Evolutionary conservation across 2,888 invertebrate genomes (phyloP).

Genomic region (Luffia ferchaultella): DNA sequence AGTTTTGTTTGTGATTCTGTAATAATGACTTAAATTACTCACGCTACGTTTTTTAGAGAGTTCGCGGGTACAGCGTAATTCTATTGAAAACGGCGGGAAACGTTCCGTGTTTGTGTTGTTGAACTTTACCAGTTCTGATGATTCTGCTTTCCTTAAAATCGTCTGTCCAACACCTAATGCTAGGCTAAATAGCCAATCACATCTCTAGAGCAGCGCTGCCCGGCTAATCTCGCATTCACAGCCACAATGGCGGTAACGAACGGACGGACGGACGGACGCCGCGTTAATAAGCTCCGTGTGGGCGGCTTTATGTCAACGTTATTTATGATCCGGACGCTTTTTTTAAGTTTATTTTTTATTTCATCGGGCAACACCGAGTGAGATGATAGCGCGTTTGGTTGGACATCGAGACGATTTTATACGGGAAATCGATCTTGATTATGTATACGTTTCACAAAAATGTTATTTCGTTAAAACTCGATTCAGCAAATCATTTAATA

Average conservation of each 20-base stretch:
- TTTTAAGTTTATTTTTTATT: conserved; percentile 21
- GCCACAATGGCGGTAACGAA: conserved; percentile 62
- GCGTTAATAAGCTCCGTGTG: conserved; percentile 57
- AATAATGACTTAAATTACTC: too few species aligned
- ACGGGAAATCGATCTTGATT: neutral
- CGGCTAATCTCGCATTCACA: conserved; percentile 60
- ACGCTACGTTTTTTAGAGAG: too few species aligned
- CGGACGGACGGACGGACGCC: conserved; percentile 52
- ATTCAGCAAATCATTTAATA: too few species aligned
- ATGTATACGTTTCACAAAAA: too few species aligned
- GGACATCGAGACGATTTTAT: neutral
- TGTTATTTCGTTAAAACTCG: too few species aligned
- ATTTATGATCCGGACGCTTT: conserved; percentile 55
- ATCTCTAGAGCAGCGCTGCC: too few species aligned
- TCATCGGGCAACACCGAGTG: conserved; percentile 30
- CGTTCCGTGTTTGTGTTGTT: conserved; percentile 9
- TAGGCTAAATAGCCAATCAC: conserved; percentile 57
- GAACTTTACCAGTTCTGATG: too few species aligned
- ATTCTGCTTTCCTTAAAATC: neutral
- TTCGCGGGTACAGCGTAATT: too few species aligned
- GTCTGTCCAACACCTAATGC: neutral
- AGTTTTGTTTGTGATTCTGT: too few species aligned
- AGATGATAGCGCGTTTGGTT: neutral
- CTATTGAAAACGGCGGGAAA: conserved; percentile 9
- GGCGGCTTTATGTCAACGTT: conserved; percentile 61